phyloP scores from a whole-genome alignment of 2,888 invertebrate genomes.

The Tolmerus cingulatus region DNA sequence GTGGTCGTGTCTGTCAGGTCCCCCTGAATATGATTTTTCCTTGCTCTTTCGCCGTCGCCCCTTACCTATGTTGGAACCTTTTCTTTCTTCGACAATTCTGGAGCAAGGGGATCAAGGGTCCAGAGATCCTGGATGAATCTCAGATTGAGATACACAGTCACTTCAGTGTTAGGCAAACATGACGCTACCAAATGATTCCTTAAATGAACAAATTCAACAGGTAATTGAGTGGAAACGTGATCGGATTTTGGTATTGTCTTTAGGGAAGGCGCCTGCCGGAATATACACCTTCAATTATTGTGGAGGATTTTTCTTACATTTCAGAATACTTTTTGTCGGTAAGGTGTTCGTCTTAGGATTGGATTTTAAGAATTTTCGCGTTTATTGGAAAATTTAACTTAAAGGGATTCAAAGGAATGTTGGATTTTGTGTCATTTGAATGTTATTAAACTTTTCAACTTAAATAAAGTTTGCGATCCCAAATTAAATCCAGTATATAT shows the following conservation, averaged over 20 bases:
- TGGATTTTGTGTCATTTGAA: background rate
- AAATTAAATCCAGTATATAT: background rate
- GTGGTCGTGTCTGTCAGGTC: conserved; percentile 8
- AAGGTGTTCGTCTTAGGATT: background rate
- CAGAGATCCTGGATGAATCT: conserved; percentile 34
- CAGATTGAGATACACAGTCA: conserved; percentile 35
- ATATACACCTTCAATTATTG: background rate
- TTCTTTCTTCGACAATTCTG: background rate
- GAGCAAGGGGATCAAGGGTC: background rate
- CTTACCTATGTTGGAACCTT: background rate
- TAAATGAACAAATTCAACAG: conserved; percentile 55
- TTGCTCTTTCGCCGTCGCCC: background rate
- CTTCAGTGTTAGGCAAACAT: conserved; percentile 44
- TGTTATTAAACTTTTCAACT: background rate
- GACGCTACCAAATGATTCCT: conserved; percentile 44
- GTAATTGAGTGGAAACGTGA: conserved; percentile 63
- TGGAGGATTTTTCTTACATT: background rate
- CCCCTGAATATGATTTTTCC: conserved; percentile 44
- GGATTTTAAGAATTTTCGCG: background rate
- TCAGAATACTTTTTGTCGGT: background rate
- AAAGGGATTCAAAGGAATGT: background rate
- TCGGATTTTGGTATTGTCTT: conserved; percentile 58
- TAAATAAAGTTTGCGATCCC: background rate
- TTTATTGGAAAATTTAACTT: background rate
- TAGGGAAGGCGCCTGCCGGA: background rate